Evolutionary conservation across 2,113 vertebrate species (phyloP).

Genomic region (Pica pica): DNA sequence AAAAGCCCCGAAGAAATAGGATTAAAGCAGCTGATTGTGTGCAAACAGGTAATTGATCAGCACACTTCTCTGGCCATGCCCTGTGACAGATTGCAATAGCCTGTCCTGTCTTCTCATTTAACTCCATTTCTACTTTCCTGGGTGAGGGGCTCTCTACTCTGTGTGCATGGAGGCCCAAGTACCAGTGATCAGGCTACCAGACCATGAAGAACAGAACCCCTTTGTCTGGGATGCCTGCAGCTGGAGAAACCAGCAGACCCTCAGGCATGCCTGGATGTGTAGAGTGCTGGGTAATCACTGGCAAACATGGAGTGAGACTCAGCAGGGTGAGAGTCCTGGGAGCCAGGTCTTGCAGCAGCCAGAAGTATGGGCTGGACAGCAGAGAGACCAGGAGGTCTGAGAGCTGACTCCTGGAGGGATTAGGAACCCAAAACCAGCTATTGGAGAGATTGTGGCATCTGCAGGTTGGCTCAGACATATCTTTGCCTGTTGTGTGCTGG

Average conservation of each 20-base stretch:
- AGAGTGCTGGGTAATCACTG: neutral
- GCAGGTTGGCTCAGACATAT: accelerated
- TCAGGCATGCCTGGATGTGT: neutral
- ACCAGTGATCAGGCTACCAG: neutral
- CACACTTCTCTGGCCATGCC: neutral
- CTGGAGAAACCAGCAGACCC: neutral
- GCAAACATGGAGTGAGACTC: neutral
- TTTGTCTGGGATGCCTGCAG: neutral
- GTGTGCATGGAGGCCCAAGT: neutral
- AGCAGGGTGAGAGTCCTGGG: neutral
- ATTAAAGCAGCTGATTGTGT: neutral
- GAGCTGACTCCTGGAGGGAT: neutral
- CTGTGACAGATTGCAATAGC: neutral
- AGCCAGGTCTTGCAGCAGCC: neutral
- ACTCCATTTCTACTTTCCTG: neutral
- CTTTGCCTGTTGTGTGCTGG: neutral
- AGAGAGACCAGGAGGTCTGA: neutral
- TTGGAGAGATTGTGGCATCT: accelerated
- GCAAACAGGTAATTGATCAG: neutral
- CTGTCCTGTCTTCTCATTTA: neutral
- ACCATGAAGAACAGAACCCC: neutral
- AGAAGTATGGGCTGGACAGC: neutral
- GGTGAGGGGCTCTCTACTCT: neutral
- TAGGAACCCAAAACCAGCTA: neutral
- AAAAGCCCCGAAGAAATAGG: neutral